Base-by-base conservation (phyloP, 1,140 invertebrate species). In the Archivesica marissinica region DNA sequence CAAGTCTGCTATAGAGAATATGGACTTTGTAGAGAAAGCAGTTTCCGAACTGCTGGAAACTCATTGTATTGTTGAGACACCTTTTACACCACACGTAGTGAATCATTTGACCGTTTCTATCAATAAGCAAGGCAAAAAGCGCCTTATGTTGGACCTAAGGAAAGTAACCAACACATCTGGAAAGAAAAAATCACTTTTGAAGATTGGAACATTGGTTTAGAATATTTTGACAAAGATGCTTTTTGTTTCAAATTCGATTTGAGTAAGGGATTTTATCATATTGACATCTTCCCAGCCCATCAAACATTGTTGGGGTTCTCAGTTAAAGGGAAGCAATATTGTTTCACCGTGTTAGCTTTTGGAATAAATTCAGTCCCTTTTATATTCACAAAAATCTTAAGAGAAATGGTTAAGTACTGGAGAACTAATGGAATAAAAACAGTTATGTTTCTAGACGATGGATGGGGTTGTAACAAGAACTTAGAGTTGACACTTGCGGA, bases 181-280 rank as follows among this genome's bases (percentile, higher is more conserved):
- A 75, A 75, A 35, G 72, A 75, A 75, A 75, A 75, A 23, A 54
- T 52, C 4, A 20, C 72, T 30, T 75, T 75, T 25, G 72, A 75
- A 23, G 72, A 75, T 54, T 75, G 41, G 41, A 50, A 75, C 50
- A 52, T 39, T 30, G 41, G 11, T 28, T 35, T 35, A 6, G 72
- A 75, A 17, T 13, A 52, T 33, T 75, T 75, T 35, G 15, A 25
- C n/a, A 41, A 15, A 41, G 68, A 39, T 25, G 23, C 13, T 47
- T 72, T 20, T 72, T 72, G 68, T 47, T 72, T 72, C 41, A 72
- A 72, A 47, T 72, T 72, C 44, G 68, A 72, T 72, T 25, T 72
- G 3, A 41, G 3, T 39, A 72, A 72, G 54, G 25, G 3, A 28
- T n/a, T n/a, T n/a, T n/a, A n/a, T n/a, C n/a, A n/a, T n/a, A n/a